A percentile compares a stretch with the other conserved stretches of the same genome.
Conservation (phyloP, 1,140 invertebrate genomes). For the Papilio machaon region DNA sequence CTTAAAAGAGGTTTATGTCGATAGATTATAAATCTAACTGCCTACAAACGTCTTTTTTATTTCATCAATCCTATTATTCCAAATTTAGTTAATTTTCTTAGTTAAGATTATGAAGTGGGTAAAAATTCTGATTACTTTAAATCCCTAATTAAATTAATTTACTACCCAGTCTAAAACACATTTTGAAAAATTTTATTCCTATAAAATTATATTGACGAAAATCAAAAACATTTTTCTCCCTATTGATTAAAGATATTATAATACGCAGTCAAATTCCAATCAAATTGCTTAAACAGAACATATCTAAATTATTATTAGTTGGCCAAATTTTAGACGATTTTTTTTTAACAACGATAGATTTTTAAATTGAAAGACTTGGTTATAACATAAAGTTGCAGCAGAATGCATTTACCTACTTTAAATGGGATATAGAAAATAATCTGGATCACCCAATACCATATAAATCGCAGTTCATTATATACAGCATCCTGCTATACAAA, state of each 20-base stretch:
- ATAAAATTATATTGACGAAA: neutral
- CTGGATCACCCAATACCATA: neutral
- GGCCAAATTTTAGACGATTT: neutral
- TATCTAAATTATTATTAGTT: neutral
- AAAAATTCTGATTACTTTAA: neutral
- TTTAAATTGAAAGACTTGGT: neutral
- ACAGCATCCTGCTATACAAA: slow-evolving; percentile 32
- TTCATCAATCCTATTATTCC: neutral
- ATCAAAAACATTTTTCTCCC: neutral
- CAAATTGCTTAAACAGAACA: neutral
- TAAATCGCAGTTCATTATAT: slow-evolving; percentile 23
- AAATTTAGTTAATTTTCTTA: neutral
- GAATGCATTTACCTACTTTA: neutral
- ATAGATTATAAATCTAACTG: no score
- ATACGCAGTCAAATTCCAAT: slow-evolving; percentile 1
- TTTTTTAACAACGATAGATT: neutral
- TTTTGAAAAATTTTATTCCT: neutral
- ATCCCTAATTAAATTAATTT: slow-evolving; percentile 2
- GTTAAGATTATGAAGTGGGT: neutral
- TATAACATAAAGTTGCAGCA: no score
- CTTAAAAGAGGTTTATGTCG: no score
- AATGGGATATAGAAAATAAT: neutral
- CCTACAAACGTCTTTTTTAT: neutral
- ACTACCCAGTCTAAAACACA: neutral
- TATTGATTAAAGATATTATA: neutral